Percentiles rank a stretch among this genome's conserved stretches.
Evolutionary conservation across 2,888 invertebrate genomes (phyloP).

Genomic region (Eilema sororculum): DNA sequence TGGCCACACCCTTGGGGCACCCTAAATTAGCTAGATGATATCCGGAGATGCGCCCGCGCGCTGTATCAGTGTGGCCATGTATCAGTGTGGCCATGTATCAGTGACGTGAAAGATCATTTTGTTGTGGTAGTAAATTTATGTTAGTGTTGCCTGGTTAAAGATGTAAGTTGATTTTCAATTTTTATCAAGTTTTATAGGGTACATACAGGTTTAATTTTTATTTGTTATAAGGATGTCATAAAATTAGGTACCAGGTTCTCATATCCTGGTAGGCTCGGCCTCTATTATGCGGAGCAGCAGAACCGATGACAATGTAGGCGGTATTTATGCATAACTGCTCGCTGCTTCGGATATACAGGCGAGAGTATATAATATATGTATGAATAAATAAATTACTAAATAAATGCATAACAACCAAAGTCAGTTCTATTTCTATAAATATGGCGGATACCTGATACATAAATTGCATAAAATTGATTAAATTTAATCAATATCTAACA

Average conservation of each 20-base stretch:
- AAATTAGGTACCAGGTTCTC: too few species aligned
- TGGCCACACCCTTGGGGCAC: slow-evolving; percentile 30
- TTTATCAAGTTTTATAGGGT: not conserved
- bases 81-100: slow-evolving; percentile 2
- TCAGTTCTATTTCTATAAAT: slow-evolving; percentile 1
- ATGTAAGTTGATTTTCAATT: slow-evolving; percentile 2
- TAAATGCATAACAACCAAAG: not conserved
- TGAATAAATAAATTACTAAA: not conserved
- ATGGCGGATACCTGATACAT: not conserved
- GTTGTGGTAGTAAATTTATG: not conserved
- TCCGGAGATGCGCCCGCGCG: slow-evolving; percentile 11
- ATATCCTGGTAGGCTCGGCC: too few species aligned
- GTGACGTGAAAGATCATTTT: not conserved
- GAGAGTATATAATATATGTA: too few species aligned
- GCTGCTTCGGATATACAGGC: too few species aligned
- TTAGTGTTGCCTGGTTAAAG: not conserved
- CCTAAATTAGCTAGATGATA: slow-evolving; percentile 18
- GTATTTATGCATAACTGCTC: too few species aligned
- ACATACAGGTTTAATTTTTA: too few species aligned
- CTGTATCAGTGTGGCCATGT: not conserved
- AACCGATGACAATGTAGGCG: too few species aligned
- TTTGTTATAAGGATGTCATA: not conserved
- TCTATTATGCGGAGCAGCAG: too few species aligned
- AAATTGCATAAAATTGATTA: not conserved
- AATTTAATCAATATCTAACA: not conserved